Evolutionary conservation across 2,113 vertebrate species (phyloP).

Genomic region (Mugil cephalus): DNA sequence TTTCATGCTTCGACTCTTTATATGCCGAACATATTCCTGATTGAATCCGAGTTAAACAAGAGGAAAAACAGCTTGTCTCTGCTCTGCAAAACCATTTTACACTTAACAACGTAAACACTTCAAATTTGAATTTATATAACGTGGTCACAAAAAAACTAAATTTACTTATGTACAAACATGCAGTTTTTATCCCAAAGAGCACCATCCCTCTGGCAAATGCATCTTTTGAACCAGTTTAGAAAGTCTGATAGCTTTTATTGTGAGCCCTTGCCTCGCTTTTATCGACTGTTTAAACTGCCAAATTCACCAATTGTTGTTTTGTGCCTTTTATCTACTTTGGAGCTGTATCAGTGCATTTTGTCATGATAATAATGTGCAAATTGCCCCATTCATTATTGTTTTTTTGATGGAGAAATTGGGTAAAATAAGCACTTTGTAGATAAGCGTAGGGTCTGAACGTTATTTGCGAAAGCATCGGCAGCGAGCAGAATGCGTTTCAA

Average conservation of each 20-base stretch:
- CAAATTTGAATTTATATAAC: slow-evolving; percentile 41
- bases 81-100: slow-evolving; percentile 20
- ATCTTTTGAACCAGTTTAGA: slow-evolving; percentile 68
- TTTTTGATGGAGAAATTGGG: slow-evolving; percentile 72
- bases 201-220: slow-evolving; percentile 53
- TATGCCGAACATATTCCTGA: slow-evolving; percentile 56
- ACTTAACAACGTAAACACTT: slow-evolving; percentile 33
- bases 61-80: slow-evolving; percentile 26
- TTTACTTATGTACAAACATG: slow-evolving; percentile 21
- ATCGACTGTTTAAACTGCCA: slow-evolving; percentile 66
- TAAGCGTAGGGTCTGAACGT: slow-evolving; percentile 65
- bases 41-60: slow-evolving; percentile 63
- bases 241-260: slow-evolving; percentile 70
- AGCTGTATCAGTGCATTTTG: slow-evolving; percentile 67
- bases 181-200: slow-evolving; percentile 31
- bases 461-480: slow-evolving; percentile 64
- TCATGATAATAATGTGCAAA: slow-evolving; percentile 74
- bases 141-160: slow-evolving; percentile 23
- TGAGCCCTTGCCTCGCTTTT: slow-evolving; percentile 62
- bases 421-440: slow-evolving; percentile 79
- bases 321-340: slow-evolving; percentile 70
- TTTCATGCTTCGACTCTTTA: slow-evolving; percentile 15
- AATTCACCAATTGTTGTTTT: slow-evolving; percentile 66
- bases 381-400: slow-evolving; percentile 68
- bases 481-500: slow-evolving; percentile 69